phyloP scores from a whole-genome alignment of 2,888 invertebrate genomes.

The Volucella inanis region DNA sequence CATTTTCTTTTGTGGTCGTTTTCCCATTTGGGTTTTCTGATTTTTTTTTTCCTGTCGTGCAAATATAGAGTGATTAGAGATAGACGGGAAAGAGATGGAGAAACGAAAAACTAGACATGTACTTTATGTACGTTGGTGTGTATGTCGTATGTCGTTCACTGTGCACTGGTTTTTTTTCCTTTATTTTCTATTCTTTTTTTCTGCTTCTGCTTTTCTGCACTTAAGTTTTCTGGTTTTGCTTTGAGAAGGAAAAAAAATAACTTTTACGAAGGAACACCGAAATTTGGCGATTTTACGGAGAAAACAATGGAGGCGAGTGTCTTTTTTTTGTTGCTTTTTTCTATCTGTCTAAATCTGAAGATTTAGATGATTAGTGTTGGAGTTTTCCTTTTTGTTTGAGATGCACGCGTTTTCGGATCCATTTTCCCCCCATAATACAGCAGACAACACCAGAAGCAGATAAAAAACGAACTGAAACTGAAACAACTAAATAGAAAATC shows the following conservation, averaged over 20 bases:
- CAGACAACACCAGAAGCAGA: conserved; percentile 56
- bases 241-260: background rate
- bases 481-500: conserved; percentile 71
- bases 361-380: conserved; percentile 37
- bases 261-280: conserved; percentile 22
- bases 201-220: conserved; percentile 56
- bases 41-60: conserved; percentile 8
- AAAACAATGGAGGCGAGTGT: conserved; percentile 41
- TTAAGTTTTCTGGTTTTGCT: conserved; percentile 1
- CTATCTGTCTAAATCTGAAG: background rate
- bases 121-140: conserved; percentile 14
- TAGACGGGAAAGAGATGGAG: conserved; percentile 37
- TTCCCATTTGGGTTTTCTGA: conserved; percentile 10
- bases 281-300: conserved; percentile 35
- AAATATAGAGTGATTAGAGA: conserved; percentile 60
- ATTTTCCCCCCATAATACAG: conserved; percentile 70
- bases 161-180: conserved; percentile 60
- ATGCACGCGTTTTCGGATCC: conserved; percentile 72
- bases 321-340: conserved; percentile 4
- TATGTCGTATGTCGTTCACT: conserved; percentile 58
- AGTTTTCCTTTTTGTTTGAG: conserved; percentile 55
- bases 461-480: conserved; percentile 74
- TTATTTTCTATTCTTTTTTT: conserved; percentile 20
- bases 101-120: conserved; percentile 44
- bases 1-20: conserved; percentile 29